phyloP scores from a whole-genome alignment of 2,113 vertebrate species.

The Thymallus thymallus region DNA sequence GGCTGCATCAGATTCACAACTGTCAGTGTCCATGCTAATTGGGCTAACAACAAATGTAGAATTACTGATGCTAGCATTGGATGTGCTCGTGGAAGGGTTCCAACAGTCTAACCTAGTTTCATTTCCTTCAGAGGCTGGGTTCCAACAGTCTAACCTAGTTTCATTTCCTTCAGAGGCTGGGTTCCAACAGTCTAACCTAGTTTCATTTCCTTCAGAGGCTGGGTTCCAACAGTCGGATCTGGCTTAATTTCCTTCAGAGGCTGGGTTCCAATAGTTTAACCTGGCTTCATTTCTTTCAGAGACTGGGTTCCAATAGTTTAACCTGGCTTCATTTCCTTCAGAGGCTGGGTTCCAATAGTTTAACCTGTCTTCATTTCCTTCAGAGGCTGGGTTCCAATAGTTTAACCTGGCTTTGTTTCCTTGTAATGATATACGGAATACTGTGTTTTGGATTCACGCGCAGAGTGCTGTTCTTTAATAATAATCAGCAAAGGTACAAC shows the following conservation, averaged over 20 bases:
- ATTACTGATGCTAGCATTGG: no score
- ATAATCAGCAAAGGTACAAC: no score
- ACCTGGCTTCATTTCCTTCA: slow-evolving; percentile 1
- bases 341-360: neutral
- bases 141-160: neutral
- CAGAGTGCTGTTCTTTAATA: no score
- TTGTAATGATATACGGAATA: no score
- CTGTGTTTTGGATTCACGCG: no score
- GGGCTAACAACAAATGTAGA: no score
- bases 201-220: neutral
- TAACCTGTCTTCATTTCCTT: neutral
- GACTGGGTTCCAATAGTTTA: neutral
- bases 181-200: neutral
- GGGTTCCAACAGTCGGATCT: no score
- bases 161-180: neutral
- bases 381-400: neutral
- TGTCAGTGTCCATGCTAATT: no score
- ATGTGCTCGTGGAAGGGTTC: no score
- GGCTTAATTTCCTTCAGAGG: no score
- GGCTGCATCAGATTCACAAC: no score
- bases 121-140: neutral
- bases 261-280: neutral
- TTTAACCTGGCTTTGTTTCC: neutral
- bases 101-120: no score
- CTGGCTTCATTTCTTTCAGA: neutral